Percentiles rank a stretch among this genome's conserved stretches.
These are phyloP conservation scores for Climacteris rufus DNA, from an alignment of 2,113 vertebrate species.

Conservation along the genomic window DNA sequence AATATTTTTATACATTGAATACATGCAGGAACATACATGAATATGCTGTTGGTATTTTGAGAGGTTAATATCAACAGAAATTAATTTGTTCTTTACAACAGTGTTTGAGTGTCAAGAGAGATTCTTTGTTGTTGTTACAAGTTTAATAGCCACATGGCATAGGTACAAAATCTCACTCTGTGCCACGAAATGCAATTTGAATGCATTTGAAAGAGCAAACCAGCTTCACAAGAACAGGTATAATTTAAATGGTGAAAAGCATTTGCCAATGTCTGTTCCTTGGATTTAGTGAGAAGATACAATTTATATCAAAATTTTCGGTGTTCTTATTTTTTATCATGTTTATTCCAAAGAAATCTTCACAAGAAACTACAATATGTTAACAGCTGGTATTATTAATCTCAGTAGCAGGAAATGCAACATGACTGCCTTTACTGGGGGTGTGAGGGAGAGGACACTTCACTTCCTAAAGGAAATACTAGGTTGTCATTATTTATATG, in stretches of 20 bases:
- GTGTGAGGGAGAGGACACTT: neutral
- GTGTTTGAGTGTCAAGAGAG: neutral
- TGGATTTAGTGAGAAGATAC: neutral
- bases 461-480: neutral
- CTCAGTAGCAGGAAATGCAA: slow-evolving; percentile 5
- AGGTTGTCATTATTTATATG: slow-evolving; percentile 51
- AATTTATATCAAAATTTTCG: neutral
- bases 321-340: neutral
- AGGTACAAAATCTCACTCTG: neutral
- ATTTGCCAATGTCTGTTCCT: neutral
- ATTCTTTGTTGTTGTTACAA: neutral
- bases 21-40: neutral
- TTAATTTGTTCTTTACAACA: neutral
- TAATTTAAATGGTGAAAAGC: neutral
- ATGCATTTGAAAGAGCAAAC: neutral
- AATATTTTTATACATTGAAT: neutral
- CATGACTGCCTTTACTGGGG: neutral
- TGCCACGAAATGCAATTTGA: neutral
- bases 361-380: neutral
- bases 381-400: neutral
- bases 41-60: neutral
- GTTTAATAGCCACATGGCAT: neutral
- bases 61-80: neutral
- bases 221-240: neutral
- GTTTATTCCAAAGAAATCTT: neutral